Base-by-base conservation (phyloP, 2,797 vertebrate genomes). In the Siniperca obscura region DNA sequence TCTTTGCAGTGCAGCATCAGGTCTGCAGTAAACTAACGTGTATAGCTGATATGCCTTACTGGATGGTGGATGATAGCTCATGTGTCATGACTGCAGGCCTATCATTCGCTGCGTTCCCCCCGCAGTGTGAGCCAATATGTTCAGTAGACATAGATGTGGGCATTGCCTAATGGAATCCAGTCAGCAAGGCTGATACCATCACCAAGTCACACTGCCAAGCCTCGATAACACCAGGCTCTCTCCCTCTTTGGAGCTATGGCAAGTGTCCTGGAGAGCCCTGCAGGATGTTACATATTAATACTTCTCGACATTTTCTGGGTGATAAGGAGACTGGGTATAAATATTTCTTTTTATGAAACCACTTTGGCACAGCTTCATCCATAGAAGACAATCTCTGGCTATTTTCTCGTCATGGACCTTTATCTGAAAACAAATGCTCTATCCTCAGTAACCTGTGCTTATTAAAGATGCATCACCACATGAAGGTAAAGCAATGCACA, bases 281-380 rank as follows among this genome's bases (percentile, higher is more conserved):
- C 89, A 76, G 85, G 92, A 92, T 91, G 90, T 92, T 95, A 94
- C 94, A 95, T 95, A 94, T 95, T 95, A 94, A 95, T 94, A 93
- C 86, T 89, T 85, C 88, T 88, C 83, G 67, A 93, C 93, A 91
- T 92, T 95, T 88, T 61, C 89, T 3, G 74, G 67, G 68, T 74
- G 94, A 95, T 95, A 94, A 94, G 91, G 84, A 74, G 79, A 44
- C 68, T 1, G 53, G 85, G 83, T 89, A 90, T 89, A 89, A 90
- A 92, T 90, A 90, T 90, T 84, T 89, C 69, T 87, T 87, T 90
- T 90, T 80, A 86, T 91, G 81, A 87, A 92, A 87, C 83, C 84
- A 78, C 84, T 91, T 91, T 14, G 48, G 69, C 62, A n/a, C 81
- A 64, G 86, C 74, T 82, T 88, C 74, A 62, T 83, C 67, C 1